phyloP scores from a whole-genome alignment of 2,888 invertebrate genomes.

The Julus scanicus region DNA sequence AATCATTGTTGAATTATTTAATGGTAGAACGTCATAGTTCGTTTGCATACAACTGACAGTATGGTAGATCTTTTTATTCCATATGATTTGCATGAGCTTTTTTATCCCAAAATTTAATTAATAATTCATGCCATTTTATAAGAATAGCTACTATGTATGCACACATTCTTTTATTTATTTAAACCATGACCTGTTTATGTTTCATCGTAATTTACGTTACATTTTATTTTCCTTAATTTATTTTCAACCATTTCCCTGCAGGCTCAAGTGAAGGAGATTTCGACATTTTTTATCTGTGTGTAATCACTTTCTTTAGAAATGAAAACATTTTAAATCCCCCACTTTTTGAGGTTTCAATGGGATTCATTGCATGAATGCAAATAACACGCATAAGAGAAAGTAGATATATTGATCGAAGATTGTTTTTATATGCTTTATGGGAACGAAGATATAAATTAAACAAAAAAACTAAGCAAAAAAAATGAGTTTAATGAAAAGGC shows the following conservation, averaged over 20 bases:
- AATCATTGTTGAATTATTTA: background rate
- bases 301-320: conserved; percentile 2
- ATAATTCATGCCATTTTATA: background rate
- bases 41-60: background rate
- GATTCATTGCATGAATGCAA: background rate
- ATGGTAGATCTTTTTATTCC: background rate
- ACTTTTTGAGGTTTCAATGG: background rate
- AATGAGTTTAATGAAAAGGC: background rate
- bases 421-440: background rate
- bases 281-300: background rate
- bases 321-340: background rate
- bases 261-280: background rate
- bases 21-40: background rate
- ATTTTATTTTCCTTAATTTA: background rate
- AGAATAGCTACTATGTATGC: background rate
- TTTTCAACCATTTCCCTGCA: background rate
- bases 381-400: background rate
- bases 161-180: background rate
- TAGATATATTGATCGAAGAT: background rate
- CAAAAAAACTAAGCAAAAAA: background rate
- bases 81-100: background rate
- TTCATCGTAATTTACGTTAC: background rate
- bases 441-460: background rate
- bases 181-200: conserved; percentile 15
- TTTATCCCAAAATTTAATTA: background rate